phyloP scores from a whole-genome alignment of 2,797 vertebrate species.

The Ataeniobius toweri region DNA sequence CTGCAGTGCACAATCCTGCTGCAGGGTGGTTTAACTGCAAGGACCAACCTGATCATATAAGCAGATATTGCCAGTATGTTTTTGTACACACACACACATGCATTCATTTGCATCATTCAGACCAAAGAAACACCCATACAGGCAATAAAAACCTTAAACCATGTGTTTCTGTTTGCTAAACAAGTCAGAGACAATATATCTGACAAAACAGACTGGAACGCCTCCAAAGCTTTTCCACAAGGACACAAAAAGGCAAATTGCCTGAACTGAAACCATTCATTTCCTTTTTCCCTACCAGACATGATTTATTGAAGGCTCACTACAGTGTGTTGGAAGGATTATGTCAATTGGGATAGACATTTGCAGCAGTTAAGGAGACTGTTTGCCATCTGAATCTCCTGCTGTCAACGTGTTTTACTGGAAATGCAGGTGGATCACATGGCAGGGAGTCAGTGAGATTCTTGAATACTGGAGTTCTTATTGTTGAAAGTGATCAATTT shows the following conservation, averaged over 20 bases:
- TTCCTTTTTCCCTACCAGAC: slow-evolving; percentile 5
- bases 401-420: slow-evolving; percentile 23
- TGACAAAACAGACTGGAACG: slow-evolving; percentile 29
- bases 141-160: slow-evolving; percentile 45
- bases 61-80: slow-evolving; percentile 27
- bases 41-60: slow-evolving; percentile 59
- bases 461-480: slow-evolving; percentile 17
- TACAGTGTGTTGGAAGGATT: slow-evolving; percentile 13
- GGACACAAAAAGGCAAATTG: slow-evolving; percentile 26
- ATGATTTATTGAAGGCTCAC: slow-evolving; percentile 33
- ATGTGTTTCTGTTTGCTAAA: slow-evolving; percentile 57
- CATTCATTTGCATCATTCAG: slow-evolving; percentile 31
- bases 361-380: slow-evolving; percentile 25
- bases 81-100: slow-evolving; percentile 18
- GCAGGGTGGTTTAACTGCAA: slow-evolving; percentile 50
- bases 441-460: slow-evolving; percentile 9
- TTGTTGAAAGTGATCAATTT: slow-evolving; percentile 38
- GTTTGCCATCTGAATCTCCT: slow-evolving; percentile 30
- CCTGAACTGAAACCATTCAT: slow-evolving; percentile 20
- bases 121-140: slow-evolving; percentile 36
- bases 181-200: slow-evolving; percentile 45
- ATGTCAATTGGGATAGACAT: slow-evolving; percentile 33
- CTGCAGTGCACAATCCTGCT: slow-evolving; percentile 28
- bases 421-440: slow-evolving; percentile 11
- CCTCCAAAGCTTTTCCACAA: slow-evolving; percentile 26